Base-by-base conservation (phyloP, 2,113 vertebrate species). In the Egretta garzetta region DNA sequence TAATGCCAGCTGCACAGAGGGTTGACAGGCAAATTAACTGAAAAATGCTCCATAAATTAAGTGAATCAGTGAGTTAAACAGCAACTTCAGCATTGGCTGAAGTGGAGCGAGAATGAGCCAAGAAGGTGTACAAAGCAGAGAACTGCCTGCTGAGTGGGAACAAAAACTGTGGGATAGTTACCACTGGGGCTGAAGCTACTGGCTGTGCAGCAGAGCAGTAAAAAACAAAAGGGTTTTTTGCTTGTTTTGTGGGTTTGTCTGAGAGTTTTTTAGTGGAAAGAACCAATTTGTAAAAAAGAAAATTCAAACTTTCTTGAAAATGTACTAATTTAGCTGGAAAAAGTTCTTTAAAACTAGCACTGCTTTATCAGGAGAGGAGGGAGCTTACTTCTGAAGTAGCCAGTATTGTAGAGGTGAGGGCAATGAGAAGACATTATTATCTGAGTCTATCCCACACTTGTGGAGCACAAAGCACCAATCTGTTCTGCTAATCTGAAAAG, bases 221-320 rank as follows among this genome's bases (percentile, higher is more conserved):
- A 33, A 33, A 18, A 28, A 1, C 10, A 30, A 53, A 66, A 50
- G 4, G 8, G 1, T 0, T 4, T 55, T 55, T 37, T 30, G 5
- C 35, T 68, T 22, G 7, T 32, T 33, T 62, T 62, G 12, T 53
- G 27, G 6, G 8, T 26, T 64, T 49, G 8, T 56, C 50, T 56
- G 20, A n/a, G 8, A 41, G 10, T 3, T 32, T 58, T 81, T 82
- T n/a, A 19, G 10, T 47, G 33, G 60, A 45, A 67, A 59, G 35
- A 43, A 50, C 6, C 14, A 11, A 37, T 79, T 50, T 27, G 9
- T 32, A 49, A 55, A 76, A 74, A 53, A 67, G 4, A 59, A 81
- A 75, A 47, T n/a, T 17, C 39, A 47, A n/a, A 47, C 18, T 67
- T 70, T 62, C 16, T 55, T 70, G 23, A 83, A 83, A 62, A 70